A percentile compares a stretch with the other conserved stretches of the same genome.
Conservation (phyloP, 2,797 vertebrate genomes). For the Eleutherodactylus coqui region DNA sequence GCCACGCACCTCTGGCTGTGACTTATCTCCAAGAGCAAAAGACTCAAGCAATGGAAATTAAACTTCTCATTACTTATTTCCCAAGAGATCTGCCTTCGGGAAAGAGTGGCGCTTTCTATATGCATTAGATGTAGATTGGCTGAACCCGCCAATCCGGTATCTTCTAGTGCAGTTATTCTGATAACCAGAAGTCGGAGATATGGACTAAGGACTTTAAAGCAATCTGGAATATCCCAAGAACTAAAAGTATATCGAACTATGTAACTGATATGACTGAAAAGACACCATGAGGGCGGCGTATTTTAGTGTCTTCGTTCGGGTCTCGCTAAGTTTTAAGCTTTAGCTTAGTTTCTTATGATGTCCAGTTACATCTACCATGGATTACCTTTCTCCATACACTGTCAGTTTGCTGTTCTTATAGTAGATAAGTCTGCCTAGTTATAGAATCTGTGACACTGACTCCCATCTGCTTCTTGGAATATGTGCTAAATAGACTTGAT, state of each 20-base stretch:
- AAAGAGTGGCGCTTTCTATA: too few relatives aligned
- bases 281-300: neutral
- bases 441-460: neutral
- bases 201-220: neutral
- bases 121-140: too few relatives aligned
- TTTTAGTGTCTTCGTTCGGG: neutral
- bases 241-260: neutral
- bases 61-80: too few relatives aligned
- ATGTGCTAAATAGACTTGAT: constrained; percentile 8
- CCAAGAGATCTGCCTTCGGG: too few relatives aligned
- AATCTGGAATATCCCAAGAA: neutral
- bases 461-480: neutral
- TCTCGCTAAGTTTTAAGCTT: neutral
- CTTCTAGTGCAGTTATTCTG: too few relatives aligned
- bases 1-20: too few relatives aligned
- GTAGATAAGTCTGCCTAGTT: neutral
- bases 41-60: too few relatives aligned
- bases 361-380: neutral
- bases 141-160: too few relatives aligned
- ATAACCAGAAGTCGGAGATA: too few relatives aligned
- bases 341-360: neutral
- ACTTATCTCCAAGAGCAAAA: too few relatives aligned
- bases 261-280: neutral
- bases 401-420: neutral
- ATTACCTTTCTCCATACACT: neutral